Conservation (phyloP, 2,113 vertebrate species). For the Seriola dumerili region DNA sequence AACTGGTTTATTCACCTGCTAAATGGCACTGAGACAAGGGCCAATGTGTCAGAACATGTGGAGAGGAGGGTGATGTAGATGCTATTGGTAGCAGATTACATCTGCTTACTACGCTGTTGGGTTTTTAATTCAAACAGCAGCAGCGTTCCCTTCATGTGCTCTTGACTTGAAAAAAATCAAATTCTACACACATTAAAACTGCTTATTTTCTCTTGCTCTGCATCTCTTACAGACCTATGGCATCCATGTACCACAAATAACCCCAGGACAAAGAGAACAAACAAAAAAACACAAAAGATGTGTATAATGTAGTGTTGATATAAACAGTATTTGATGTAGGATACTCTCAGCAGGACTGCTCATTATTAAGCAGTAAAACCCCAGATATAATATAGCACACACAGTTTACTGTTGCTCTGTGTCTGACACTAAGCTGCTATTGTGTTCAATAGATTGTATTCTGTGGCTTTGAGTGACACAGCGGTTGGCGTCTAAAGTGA, state of each 20-base stretch:
- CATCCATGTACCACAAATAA: constrained; percentile 5
- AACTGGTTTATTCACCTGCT: constrained; percentile 47
- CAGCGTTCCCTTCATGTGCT: not conserved
- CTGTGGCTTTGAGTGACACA: constrained; percentile 71
- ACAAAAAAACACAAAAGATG: not conserved
- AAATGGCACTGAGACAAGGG: constrained; percentile 15
- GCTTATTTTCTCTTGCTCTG: not conserved
- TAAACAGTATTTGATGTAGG: constrained; percentile 60
- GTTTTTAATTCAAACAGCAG: not conserved
- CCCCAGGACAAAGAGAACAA: not conserved
- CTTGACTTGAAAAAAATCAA: constrained; percentile 9
- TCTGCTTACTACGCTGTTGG: not conserved
- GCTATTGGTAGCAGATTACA: not conserved
- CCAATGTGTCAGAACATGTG: constrained; percentile 24
- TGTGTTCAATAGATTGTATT: constrained; percentile 69
- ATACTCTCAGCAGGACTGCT: constrained; percentile 60
- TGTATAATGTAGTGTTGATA: constrained; percentile 45
- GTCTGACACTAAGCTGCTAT: constrained; percentile 70
- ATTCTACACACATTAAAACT: not conserved
- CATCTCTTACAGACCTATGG: not conserved
- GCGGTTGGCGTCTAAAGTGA: constrained; percentile 68
- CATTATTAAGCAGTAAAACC: constrained; percentile 62
- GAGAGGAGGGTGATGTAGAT: not conserved
- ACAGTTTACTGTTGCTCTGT: constrained; percentile 51
- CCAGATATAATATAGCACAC: constrained; percentile 35